Evolutionary conservation across 2,888 invertebrate species (phyloP), one percentile per base, ranked within the genome.

Genomic region (Andrena flavipes): DNA sequence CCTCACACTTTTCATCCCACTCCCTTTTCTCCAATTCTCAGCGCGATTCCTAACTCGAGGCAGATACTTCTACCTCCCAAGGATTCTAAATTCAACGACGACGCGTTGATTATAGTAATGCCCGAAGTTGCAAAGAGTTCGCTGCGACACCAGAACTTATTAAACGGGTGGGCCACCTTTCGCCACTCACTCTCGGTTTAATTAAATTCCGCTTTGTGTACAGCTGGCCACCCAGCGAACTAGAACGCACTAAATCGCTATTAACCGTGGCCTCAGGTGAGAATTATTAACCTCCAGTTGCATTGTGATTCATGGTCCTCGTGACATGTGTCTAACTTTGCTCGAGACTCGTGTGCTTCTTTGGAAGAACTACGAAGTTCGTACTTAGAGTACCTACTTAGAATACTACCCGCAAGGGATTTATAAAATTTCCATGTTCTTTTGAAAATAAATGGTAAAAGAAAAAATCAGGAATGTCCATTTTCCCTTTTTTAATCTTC

Each of bases 171-270:
- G 29, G 49, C 56, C 29, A 60, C 78, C 64, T 63, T 80, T 68
- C 82, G 60, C 29, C 76, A 29, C 48, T 5, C 48, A 59, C 8
- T 56, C 42, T 49, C 72, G 67, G 60, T 81, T 87, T 88, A 86
- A 87, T 87, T 87, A 88, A 87, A 88, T 79, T 79, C 81, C 76
- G 35, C 70, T 81, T 86, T 72, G 74, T 35, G 59, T 63, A 67
- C 78, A 56, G 59, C 59, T 49, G 72, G 75, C 56, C 60, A 63
- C 51, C 54, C 64, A 10, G 71, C 60, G 68, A 67, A 71, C 65
- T 59, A n/a, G 54, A 71, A 79, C 81, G 71, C 79, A 48, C 30
- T 62, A 65, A 84, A 86, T 82, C 79, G 84, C 64, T 77, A 78
- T 86, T 81, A 84, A 84, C 70, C 60, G 42, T 70, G 26, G 42